These are phyloP conservation scores for Colistium nudipinnis DNA, from an alignment of 2,113 vertebrate species.

Conservation along the genomic window DNA sequence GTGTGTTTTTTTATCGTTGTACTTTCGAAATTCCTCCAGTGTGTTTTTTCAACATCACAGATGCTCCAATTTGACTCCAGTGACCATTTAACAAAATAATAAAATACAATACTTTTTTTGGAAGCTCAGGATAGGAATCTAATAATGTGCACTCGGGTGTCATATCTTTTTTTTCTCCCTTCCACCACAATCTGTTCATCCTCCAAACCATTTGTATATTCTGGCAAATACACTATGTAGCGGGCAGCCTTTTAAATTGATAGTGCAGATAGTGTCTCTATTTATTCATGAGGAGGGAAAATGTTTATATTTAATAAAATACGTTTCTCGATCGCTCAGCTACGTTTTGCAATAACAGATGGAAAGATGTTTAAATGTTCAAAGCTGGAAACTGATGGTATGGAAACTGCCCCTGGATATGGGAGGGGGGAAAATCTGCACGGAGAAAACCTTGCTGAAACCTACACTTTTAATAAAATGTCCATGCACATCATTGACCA, in stretches of 20 bases:
- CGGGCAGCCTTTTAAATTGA: not conserved
- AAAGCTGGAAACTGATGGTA: constrained; percentile 19
- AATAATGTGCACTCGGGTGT: not conserved
- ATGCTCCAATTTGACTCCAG: too few relatives aligned
- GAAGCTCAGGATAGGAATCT: not conserved
- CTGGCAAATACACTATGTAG: not conserved
- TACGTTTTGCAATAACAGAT: not conserved
- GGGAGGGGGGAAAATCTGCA: not conserved
- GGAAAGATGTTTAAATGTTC: constrained; percentile 9
- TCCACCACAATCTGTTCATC: not conserved
- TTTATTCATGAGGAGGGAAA: constrained; percentile 1
- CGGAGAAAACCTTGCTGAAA: not conserved
- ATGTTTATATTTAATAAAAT: not conserved
- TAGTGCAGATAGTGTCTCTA: not conserved
- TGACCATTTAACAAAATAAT: too few relatives aligned
- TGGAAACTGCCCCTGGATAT: not conserved
- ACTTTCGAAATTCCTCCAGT: too few relatives aligned
- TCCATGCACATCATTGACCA: not conserved
- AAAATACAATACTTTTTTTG: not conserved
- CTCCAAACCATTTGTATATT: not conserved
- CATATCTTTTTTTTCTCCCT: not conserved
- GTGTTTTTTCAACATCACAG: too few relatives aligned
- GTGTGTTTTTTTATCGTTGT: too few relatives aligned
- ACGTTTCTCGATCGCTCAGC: not conserved
- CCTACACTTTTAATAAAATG: not conserved